A percentile compares a stretch with the other conserved stretches of the same genome.
Evolutionary conservation across 2,888 invertebrate species (phyloP).

Genomic region (Netelia melanura): DNA sequence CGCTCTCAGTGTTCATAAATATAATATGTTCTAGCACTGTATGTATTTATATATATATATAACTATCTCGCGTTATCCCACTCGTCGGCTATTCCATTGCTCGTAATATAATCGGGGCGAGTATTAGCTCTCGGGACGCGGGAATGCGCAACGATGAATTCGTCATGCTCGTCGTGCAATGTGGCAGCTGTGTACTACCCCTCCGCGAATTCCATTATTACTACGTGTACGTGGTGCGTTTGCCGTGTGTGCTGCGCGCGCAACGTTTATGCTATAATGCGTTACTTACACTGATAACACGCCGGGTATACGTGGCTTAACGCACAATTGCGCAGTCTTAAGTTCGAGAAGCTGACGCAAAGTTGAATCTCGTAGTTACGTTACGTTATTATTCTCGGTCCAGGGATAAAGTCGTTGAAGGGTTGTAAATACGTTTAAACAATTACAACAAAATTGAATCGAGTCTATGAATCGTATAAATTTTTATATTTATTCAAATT

Average conservation of each 20-base stretch:
- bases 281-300: slow-evolving; percentile 21
- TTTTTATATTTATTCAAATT: too few relatives aligned
- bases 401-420: too few relatives aligned
- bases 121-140: slow-evolving; percentile 9
- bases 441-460: too few relatives aligned
- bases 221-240: not conserved
- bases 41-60: not conserved
- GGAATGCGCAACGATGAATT: slow-evolving; percentile 30
- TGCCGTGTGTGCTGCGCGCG: slow-evolving; percentile 1
- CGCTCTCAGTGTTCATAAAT: not conserved
- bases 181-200: slow-evolving; percentile 12
- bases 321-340: too few relatives aligned
- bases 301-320: too few relatives aligned
- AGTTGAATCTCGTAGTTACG: too few relatives aligned
- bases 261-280: slow-evolving; percentile 8
- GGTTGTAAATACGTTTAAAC: too few relatives aligned
- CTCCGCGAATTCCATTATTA: slow-evolving; percentile 8
- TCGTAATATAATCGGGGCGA: slow-evolving; percentile 25
- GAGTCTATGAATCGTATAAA: too few relatives aligned
- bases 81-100: not conserved
- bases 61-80: not conserved
- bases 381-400: too few relatives aligned
- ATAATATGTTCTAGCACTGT: not conserved
- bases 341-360: too few relatives aligned
- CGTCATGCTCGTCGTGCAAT: slow-evolving; percentile 30